phyloP scores from a whole-genome alignment of 1,140 invertebrate species.

The Scaptomyza pallida region DNA sequence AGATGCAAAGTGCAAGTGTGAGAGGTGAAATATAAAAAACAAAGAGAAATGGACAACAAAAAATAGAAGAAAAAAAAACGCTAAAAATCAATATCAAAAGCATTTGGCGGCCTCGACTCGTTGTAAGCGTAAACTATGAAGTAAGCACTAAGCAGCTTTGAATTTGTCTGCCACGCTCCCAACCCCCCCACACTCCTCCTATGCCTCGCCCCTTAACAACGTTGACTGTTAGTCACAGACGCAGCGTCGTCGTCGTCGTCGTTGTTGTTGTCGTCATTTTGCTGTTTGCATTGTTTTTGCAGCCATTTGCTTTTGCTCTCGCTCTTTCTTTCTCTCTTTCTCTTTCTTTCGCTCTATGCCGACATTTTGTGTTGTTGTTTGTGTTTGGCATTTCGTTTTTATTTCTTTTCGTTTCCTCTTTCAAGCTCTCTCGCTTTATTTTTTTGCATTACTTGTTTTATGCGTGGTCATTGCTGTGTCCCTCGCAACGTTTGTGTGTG shows the following conservation, averaged over 20 bases:
- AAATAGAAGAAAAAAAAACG: conserved; percentile 40
- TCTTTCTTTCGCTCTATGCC: neutral
- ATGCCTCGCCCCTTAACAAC: conserved; percentile 18
- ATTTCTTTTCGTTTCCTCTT: conserved; percentile 65
- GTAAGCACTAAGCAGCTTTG: conserved; percentile 78
- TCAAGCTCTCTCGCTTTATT: conserved; percentile 40
- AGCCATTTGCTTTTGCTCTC: conserved; percentile 38
- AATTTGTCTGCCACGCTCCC: conserved; percentile 49
- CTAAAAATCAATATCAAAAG: conserved; percentile 72
- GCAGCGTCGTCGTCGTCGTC: conserved; percentile 61
- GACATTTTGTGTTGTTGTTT: conserved; percentile 27
- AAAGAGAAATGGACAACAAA: conserved; percentile 13
- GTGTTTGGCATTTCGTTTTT: conserved; percentile 70
- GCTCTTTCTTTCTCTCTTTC: neutral
- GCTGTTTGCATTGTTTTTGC: conserved; percentile 68
- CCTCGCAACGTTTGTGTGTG: conserved; percentile 26
- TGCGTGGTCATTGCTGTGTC: conserved; percentile 50
- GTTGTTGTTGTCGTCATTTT: conserved; percentile 52
- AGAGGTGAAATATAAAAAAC: conserved; percentile 4
- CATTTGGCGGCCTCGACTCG: conserved; percentile 68
- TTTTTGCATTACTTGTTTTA: conserved; percentile 31
- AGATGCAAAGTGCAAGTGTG: conserved; percentile 25
- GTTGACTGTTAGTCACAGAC: conserved; percentile 74
- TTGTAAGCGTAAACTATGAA: conserved; percentile 73
- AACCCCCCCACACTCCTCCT: neutral